Evolutionary conservation across 2,797 vertebrate species (phyloP), one percentile per base, ranked within the genome.

Genomic region (Brachyrhaphis roseni): DNA sequence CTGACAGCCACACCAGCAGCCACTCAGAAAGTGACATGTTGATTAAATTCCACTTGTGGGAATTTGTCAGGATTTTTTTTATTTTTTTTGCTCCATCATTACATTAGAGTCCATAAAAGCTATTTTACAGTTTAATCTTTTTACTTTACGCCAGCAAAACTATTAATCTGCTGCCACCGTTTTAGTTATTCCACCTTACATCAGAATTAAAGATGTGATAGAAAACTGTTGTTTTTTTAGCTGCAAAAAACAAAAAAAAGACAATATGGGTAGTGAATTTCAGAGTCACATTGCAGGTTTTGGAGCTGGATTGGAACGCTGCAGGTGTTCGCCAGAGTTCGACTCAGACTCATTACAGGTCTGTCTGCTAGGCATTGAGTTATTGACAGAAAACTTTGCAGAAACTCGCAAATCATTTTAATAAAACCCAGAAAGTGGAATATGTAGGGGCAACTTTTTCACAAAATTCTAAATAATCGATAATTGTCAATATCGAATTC

Each of bases 1-100:
- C 49, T 88, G 90, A 91, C 89, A 89, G 76, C 83, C 80, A 77
- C 4, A 39, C 51, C 79, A 90, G 78, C 86, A 84, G 74, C 78
- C 77, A 43, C 72, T 88, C 85, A 84, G 46, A 86, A 34, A 74
- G 49, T 88, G 88, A 89, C 88, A 90, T 73, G 64, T 68, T 77
- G 70, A 82, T 79, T 80, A 76, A 10, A 82, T 82, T 62, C 79
- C 57, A 76, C 71, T 23, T 53, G 16, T 3, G 15, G 62, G 20
- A 34, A 74, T 55, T 45, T 66, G 16, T 34, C 34, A 4, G 10
- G 6, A 11, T 78, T 85, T 45, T 43, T 43, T 82, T 64, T 1
- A 26, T 18, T 47, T 47, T 49, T 20, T 64, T 2, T n/a, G 68
- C 72, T 51, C 36, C 71, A 64, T 51, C 31, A 28, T 59, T 5